A percentile compares a stretch with the other conserved stretches of the same genome.
Evolutionary conservation across 2,113 vertebrate species (phyloP).

Genomic region (Acrocephalus kingi): DNA sequence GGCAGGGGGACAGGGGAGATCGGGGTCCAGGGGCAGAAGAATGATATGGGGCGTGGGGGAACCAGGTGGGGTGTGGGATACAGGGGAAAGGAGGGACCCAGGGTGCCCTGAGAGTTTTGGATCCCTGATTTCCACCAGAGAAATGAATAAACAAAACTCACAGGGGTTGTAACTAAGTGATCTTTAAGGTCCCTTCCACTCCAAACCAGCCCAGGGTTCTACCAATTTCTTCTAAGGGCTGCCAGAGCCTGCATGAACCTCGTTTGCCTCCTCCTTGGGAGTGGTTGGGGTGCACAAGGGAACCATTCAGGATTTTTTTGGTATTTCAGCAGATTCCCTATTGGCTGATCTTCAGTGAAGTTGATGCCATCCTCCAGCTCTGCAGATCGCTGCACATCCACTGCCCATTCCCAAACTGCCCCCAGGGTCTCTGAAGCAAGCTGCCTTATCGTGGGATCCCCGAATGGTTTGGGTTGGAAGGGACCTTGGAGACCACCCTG

Average conservation of each 20-base stretch:
- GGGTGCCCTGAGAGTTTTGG: not conserved
- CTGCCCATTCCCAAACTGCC: not conserved
- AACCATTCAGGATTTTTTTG: not conserved
- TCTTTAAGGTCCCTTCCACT: not conserved
- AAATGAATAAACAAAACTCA: not conserved
- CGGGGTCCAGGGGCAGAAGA: not conserved
- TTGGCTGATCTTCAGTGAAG: not conserved
- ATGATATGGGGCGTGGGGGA: too few species aligned
- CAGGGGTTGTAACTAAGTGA: fast-evolving
- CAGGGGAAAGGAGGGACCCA: not conserved
- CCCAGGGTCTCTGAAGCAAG: not conserved
- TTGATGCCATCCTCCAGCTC: not conserved
- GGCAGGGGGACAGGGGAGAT: not conserved
- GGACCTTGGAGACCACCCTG: fast-evolving
- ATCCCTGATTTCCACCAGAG: not conserved
- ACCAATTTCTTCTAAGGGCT: not conserved
- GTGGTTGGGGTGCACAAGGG: fast-evolving
- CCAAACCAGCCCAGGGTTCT: not conserved
- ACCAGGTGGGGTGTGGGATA: not conserved
- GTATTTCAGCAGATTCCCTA: not conserved
- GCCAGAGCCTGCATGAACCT: not conserved
- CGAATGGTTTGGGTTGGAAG: not conserved
- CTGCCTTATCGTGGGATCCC: not conserved
- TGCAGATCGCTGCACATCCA: not conserved
- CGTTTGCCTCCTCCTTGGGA: not conserved